These are phyloP conservation scores for Porites cylindrica DNA, from an alignment of 92 coral and sea anemone genomes.

Conservation along the genomic window DNA sequence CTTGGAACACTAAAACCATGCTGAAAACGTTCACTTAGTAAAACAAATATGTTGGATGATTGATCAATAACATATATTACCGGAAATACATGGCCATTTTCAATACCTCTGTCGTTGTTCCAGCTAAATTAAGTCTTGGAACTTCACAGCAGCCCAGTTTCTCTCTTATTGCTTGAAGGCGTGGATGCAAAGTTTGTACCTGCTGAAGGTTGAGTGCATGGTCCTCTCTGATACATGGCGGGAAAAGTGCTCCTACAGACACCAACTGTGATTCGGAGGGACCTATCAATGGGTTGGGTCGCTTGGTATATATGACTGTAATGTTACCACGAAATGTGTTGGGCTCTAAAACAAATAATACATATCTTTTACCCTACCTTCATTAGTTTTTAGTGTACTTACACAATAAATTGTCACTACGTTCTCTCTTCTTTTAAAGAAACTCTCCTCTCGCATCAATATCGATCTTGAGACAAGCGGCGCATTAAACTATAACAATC, in stretches of 20 bases:
- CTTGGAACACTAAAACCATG: too few species aligned
- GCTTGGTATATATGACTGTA: constrained; percentile 17
- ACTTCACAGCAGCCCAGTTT: constrained; percentile 74
- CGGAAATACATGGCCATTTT: too few species aligned
- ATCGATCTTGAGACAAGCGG: too few species aligned
- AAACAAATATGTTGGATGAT: too few species aligned
- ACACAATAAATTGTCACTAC: too few species aligned
- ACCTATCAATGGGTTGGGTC: constrained; percentile 72
- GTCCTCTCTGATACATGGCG: constrained; percentile 74
- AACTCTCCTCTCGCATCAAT: too few species aligned
- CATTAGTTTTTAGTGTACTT: too few species aligned
- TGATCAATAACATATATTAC: too few species aligned
- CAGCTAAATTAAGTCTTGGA: constrained; percentile 51
- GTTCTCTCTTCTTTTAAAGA: too few species aligned
- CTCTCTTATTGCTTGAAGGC: neutral
- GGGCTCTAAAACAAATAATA: constrained; percentile 40
- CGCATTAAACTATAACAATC: too few species aligned
- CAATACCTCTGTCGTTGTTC: constrained; percentile 67
- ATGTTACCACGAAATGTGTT: constrained; percentile 56
- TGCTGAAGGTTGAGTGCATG: constrained; percentile 45
- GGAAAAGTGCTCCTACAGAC: constrained; percentile 65
- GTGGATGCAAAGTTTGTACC: constrained; percentile 21
- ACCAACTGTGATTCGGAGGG: constrained; percentile 38
- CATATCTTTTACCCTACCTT: too few species aligned
- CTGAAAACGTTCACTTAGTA: too few species aligned